Base-by-base conservation (phyloP, 2,888 invertebrate genomes). In the Dryocosmus kuriphilus region DNA sequence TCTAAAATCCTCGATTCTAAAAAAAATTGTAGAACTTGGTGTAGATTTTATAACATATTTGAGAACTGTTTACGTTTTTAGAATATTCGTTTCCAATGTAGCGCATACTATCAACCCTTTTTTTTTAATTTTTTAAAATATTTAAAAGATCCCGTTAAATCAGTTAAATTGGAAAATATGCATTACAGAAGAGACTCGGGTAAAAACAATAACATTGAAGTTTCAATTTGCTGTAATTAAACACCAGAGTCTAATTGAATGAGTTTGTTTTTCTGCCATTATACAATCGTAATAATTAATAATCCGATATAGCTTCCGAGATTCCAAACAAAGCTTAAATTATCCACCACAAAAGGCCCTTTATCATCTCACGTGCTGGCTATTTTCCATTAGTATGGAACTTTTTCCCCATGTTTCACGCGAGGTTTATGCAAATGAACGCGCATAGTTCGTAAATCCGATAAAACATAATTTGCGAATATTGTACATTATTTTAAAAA, bases 291-390 rank as follows among this genome's bases (percentile, higher is more conserved):
- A 27, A 27, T 60, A 60, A n/a, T 60, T 60, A 60, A 27, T 60
- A n/a, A n/a, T 60, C 27, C 24, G 4, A 6, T n/a, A 57, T 57
- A 60, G 27, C 11, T 27, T 60, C n/a, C n/a, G n/a, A n/a, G 24
- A 60, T 24, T 27, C 27, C 16, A 60, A 60, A 60, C 24, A 60
- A 60, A 60, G 60, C 60, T 27, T 60, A 27, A 60, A 60, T 60
- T 24, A 24, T 60, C 27, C 60, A n/a, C n/a, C n/a, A 27, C 24
- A 60, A 60, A 60, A 57, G 27, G 27, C 24, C 60, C 24, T 27
- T 60, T 60, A 60, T 60, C 60, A n/a, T 60, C 60, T 27, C 24
- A 27, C 14, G 60, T 46, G 16, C 19, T 19, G 22, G 1, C 27
- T 14, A 27, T 24, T 24, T 60, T 60, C 22, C 24, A 27, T 16